Evolutionary conservation across 1,140 invertebrate genomes (phyloP).

Genomic region (Marisa cornuarietis): DNA sequence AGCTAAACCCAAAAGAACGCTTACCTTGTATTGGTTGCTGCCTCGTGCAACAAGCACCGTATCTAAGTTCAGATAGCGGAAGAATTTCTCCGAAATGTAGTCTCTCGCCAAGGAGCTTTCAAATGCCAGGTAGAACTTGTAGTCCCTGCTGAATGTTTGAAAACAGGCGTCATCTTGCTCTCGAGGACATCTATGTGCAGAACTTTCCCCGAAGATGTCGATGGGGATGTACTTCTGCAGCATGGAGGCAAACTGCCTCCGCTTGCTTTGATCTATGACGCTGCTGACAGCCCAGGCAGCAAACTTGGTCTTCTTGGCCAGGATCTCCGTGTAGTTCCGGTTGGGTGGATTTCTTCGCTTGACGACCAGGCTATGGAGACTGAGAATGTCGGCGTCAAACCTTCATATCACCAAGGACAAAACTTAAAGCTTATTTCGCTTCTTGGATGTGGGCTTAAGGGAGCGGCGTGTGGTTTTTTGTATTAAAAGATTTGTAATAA

Average conservation of each 20-base stretch:
- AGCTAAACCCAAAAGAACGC: background rate
- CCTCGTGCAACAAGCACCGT: slow-evolving; percentile 90
- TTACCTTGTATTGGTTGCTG: slow-evolving; percentile 49
- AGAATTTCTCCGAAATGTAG: slow-evolving; percentile 44
- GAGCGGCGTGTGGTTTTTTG: too few relatives aligned
- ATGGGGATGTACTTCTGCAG: slow-evolving; percentile 61
- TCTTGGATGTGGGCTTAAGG: too few relatives aligned
- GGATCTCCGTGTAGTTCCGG: slow-evolving; percentile 23
- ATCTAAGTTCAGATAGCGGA: slow-evolving; percentile 24
- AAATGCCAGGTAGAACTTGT: slow-evolving; percentile 40
- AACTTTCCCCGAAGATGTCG: slow-evolving; percentile 75
- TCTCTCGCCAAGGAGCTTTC: slow-evolving; percentile 35
- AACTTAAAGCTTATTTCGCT: background rate
- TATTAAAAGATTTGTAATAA: too few relatives aligned
- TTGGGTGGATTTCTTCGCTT: background rate
- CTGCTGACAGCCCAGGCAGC: slow-evolving; percentile 74
- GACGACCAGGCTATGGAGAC: background rate
- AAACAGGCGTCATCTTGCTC: slow-evolving; percentile 9
- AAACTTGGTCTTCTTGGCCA: slow-evolving; percentile 33
- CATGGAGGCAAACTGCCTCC: slow-evolving; percentile 69
- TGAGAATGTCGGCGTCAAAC: slow-evolving; percentile 4
- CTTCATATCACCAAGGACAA: background rate
- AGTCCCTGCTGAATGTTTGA: slow-evolving; percentile 10
- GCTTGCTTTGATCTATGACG: slow-evolving; percentile 68
- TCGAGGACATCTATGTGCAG: slow-evolving; percentile 4